phyloP scores from a whole-genome alignment of 2,797 vertebrate species.

The Ctenosaura bakeri region DNA sequence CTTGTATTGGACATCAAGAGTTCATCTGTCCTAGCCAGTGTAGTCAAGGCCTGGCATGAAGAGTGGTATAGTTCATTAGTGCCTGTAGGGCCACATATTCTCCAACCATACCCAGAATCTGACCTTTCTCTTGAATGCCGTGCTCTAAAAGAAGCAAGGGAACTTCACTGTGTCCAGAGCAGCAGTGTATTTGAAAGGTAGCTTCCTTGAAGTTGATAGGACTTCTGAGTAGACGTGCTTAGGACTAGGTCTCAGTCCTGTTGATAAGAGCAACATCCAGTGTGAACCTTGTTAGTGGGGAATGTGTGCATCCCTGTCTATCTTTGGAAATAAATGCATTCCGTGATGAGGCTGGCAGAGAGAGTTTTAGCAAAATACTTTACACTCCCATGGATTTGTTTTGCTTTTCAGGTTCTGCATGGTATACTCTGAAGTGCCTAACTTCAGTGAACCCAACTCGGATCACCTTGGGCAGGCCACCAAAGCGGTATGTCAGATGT shows the following conservation, averaged over 20 bases:
- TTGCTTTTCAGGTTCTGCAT: constrained; percentile 93
- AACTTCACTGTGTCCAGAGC: not conserved
- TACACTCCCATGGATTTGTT: constrained; percentile 7
- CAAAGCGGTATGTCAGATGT: constrained; percentile 88
- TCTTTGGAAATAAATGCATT: fast-evolving
- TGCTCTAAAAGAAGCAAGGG: not conserved
- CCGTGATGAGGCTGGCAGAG: not conserved
- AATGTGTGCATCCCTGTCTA: not conserved
- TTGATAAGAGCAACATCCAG: not conserved
- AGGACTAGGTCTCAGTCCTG: not conserved
- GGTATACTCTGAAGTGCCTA: constrained; percentile 99
- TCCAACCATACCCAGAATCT: not conserved
- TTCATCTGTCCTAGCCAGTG: not conserved
- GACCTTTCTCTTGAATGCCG: not conserved
- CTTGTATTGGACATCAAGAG: not conserved
- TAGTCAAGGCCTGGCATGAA: not conserved
- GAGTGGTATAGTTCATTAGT: not conserved
- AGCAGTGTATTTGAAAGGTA: not conserved
- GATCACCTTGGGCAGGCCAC: constrained; percentile 88
- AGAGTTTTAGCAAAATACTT: not conserved
- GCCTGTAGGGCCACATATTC: not conserved
- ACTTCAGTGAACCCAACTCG: constrained; percentile 97
- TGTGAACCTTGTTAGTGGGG: not conserved
- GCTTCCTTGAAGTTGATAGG: not conserved
- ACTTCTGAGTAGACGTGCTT: not conserved